Percentiles rank a stretch among this genome's conserved stretches.
Conservation (phyloP, 1,140 invertebrate species). For the Aporrectodea caliginosa region DNA sequence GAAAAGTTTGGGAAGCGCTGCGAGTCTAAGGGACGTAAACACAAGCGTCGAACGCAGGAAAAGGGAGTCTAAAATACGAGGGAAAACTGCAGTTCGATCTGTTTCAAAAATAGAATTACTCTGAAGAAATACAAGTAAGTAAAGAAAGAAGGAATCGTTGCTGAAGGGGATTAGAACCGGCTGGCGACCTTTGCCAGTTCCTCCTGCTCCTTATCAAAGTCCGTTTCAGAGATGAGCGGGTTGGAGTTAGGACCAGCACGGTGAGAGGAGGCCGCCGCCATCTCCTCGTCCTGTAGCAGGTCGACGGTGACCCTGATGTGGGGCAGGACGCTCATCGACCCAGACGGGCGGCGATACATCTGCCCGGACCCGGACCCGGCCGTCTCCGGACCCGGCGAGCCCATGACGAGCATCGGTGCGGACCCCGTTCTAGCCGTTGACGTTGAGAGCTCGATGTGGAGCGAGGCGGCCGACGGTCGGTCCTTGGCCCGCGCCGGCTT, state of each 20-base stretch:
- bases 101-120: no score
- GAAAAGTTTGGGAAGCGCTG: no score
- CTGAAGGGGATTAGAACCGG: not conserved
- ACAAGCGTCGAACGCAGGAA: no score
- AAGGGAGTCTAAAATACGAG: no score
- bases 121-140: not conserved
- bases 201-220: not conserved
- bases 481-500: not conserved
- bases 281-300: not conserved
- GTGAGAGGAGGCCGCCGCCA: not conserved
- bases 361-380: not conserved
- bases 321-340: not conserved
- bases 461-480: not conserved
- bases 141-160: not conserved
- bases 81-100: no score
- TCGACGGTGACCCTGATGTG: not conserved
- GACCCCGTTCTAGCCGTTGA: not conserved
- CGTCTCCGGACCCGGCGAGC: not conserved
- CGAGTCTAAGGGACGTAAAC: no score
- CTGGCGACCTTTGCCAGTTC: not conserved
- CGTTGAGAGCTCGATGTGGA: not conserved
- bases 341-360: not conserved
- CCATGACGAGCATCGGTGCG: slow-evolving; percentile 12
- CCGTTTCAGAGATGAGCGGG: not conserved
- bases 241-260: not conserved